Conservation (phyloP, 30 jellyfish, hydroid and myxozoan species). For the Chironex yamaguchii region DNA sequence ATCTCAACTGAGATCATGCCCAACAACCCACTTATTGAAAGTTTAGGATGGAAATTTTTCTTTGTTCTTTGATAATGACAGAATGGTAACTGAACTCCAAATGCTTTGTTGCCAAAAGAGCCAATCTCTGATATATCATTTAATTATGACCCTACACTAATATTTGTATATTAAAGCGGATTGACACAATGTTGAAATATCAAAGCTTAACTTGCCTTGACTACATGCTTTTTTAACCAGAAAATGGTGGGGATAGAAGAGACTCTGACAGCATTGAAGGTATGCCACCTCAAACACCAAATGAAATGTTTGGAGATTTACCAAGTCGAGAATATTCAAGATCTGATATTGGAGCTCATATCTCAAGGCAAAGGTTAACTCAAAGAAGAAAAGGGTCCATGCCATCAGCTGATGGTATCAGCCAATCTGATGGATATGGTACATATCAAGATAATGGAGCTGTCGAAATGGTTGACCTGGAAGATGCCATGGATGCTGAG, state of each 20-base stretch:
- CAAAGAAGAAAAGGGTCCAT: background rate
- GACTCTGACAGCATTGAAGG: background rate
- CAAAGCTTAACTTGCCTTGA: too few relatives aligned
- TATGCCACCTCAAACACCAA: background rate
- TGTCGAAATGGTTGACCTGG: background rate
- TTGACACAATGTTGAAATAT: too few relatives aligned
- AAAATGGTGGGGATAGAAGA: background rate
- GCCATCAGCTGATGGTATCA: background rate
- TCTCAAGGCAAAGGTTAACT: background rate
- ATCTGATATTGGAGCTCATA: background rate
- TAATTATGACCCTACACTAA: too few relatives aligned
- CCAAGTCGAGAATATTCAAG: constrained; percentile 53
- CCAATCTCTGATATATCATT: too few relatives aligned
- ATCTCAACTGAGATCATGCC: too few relatives aligned
- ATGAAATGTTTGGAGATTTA: constrained; percentile 64
- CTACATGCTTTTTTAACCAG: too few relatives aligned
- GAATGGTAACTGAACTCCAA: too few relatives aligned
- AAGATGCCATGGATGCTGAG: constrained; percentile 67
- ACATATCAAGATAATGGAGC: background rate
- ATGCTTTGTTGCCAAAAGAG: too few relatives aligned
- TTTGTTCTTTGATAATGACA: too few relatives aligned
- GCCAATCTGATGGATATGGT: background rate
- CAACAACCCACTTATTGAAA: too few relatives aligned
- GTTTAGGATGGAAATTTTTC: too few relatives aligned
- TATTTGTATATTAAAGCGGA: too few relatives aligned